A percentile compares a stretch with the other conserved stretches of the same genome.
Conservation (phyloP, 2,113 vertebrate genomes). For the Delphinapterus leucas region DNA sequence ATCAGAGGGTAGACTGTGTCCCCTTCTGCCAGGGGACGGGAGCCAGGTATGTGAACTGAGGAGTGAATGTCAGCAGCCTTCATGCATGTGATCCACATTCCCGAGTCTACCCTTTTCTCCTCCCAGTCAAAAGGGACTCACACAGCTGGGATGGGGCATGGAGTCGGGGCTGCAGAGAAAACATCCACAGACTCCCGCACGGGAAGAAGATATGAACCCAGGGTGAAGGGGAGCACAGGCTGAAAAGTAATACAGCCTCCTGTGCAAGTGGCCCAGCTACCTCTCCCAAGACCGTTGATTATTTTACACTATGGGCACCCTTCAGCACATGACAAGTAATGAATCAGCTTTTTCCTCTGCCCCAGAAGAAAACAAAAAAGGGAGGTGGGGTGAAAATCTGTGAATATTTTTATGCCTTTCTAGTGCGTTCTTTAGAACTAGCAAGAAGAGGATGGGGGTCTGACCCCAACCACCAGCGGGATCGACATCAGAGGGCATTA, state of each 20-base stretch:
- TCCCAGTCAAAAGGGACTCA: not conserved
- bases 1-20: not conserved
- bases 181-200: not conserved
- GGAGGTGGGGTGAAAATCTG: not conserved
- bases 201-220: not conserved
- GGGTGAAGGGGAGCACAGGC: not conserved
- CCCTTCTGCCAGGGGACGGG: not conserved
- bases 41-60: not conserved
- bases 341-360: not conserved
- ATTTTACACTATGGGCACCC: not conserved
- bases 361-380: not conserved
- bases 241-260: not conserved
- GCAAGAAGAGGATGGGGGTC: not conserved
- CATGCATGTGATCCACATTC: not conserved
- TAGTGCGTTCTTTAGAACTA: not conserved
- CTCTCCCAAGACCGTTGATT: not conserved
- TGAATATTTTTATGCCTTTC: not conserved
- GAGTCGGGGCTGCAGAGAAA: not conserved
- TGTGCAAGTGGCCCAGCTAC: accelerated
- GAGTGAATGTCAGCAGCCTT: not conserved
- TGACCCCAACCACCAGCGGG: not conserved
- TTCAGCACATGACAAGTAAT: not conserved
- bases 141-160: not conserved
- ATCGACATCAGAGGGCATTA: not conserved
- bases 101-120: not conserved